A percentile compares a stretch with the other conserved stretches of the same genome.
phyloP scores from a whole-genome alignment of 2,888 invertebrate species.

The Aleiodes alternator region DNA sequence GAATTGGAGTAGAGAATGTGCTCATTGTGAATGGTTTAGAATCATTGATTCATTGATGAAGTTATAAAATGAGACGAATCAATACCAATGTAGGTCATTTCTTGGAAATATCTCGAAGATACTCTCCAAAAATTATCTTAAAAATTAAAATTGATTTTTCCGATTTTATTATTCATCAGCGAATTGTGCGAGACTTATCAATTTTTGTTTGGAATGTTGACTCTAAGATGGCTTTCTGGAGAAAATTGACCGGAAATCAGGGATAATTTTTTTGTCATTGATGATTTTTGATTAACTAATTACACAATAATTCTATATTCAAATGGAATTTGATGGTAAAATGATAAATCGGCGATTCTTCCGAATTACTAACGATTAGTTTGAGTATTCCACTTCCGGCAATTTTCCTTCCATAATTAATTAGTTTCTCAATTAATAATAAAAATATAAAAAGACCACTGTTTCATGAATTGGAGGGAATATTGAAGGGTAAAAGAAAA shows the following conservation, averaged over 20 bases:
- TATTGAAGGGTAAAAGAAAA: slow-evolving; percentile 16
- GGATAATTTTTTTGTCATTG: slow-evolving; percentile 49
- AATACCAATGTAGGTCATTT: no score
- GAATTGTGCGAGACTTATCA: slow-evolving; percentile 15
- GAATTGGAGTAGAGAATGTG: background rate
- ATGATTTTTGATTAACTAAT: background rate
- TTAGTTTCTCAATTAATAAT: slow-evolving; percentile 21
- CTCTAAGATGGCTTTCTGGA: slow-evolving; percentile 38
- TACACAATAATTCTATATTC: background rate
- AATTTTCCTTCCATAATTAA: slow-evolving; percentile 53
- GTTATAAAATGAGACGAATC: no score
- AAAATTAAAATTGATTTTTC: no score
- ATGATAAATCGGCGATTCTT: slow-evolving; percentile 20
- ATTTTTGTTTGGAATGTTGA: slow-evolving; percentile 36
- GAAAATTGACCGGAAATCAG: slow-evolving; percentile 57
- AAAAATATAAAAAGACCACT: slow-evolving; percentile 1
- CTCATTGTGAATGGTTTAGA: slow-evolving; percentile 5
- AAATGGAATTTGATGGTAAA: slow-evolving; percentile 10
- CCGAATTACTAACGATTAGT: slow-evolving; percentile 31
- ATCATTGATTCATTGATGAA: slow-evolving; percentile 5
- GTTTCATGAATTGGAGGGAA: slow-evolving; percentile 22
- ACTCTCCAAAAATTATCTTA: no score
- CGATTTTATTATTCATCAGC: no score
- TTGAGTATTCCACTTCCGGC: slow-evolving; percentile 54
- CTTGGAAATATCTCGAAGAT: no score